Evolutionary conservation across 2,888 invertebrate species (phyloP).

Genomic region (Creontiades dilutus): DNA sequence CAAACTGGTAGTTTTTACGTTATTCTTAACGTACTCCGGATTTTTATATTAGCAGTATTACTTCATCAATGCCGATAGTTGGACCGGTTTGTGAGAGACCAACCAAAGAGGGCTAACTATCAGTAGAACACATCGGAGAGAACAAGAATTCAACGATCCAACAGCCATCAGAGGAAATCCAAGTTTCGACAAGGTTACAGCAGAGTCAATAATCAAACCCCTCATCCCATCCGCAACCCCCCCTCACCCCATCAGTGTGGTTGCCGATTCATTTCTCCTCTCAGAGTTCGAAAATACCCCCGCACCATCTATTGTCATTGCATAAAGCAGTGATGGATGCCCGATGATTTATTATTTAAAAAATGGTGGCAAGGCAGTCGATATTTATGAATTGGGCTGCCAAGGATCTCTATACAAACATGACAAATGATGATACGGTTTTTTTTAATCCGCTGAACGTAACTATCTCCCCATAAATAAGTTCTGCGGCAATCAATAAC

Average conservation of each 20-base stretch:
- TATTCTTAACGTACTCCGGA: too few species aligned
- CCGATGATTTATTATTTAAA: conserved; percentile 31
- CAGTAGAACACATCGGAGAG: too few species aligned
- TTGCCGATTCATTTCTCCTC: conserved; percentile 21
- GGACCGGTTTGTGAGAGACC: too few species aligned
- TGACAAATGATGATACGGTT: conserved; percentile 31
- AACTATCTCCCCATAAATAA: background rate
- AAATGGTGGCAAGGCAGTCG: background rate
- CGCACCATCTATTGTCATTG: conserved; percentile 24
- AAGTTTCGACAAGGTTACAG: background rate
- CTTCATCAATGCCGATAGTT: too few species aligned
- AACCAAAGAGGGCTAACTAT: too few species aligned
- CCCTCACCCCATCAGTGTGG: background rate
- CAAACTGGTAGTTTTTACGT: too few species aligned
- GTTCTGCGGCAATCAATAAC: background rate
- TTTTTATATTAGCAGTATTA: too few species aligned
- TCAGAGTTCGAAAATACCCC: background rate
- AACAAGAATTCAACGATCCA: too few species aligned
- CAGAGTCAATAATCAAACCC: conserved; percentile 18
- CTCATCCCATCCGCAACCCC: background rate
- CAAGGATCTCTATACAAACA: conserved; percentile 31
- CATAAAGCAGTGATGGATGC: conserved; percentile 26
- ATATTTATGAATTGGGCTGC: conserved; percentile 21
- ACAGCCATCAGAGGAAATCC: background rate
- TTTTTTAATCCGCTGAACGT: conserved; percentile 3